Evolutionary conservation across 2,888 invertebrate genomes (phyloP), one percentile per base, ranked within the genome.

Genomic region (Mythimna lalbum): DNA sequence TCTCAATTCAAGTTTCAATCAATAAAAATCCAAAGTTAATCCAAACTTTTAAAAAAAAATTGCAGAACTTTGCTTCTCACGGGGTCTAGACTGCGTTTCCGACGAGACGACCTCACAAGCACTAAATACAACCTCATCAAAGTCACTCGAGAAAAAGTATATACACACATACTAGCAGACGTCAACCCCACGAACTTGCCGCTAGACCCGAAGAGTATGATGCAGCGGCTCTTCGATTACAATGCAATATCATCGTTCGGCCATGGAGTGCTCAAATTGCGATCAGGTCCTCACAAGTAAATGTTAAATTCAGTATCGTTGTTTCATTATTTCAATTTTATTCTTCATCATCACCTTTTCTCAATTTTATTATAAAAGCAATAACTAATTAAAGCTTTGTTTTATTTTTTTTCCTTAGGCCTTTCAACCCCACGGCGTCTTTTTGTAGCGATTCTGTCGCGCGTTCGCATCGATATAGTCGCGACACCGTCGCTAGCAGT

Each of bases 121-220:
- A 82, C 82, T 10, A 79, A 47, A 7, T 79, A 79, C 56, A 69
- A 79, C 4, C 43, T 79, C 23, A 4, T 79, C 10, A 73, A 55
- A 0, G 53, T 79, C 10, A 69, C 68, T 17, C 23, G 63, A 33
- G 43, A 69, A 36, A 69, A 57, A 4, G 19, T 82, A 7, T 79
- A 50, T 5, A 79, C 79, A 2, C 56, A 78, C 36, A 61, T 79
- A 31, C 14, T 82, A 14, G 73, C 79, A 0, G 74, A 82, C 7
- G 82, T 82, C 0, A 82, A 82, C 43, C 82, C 82, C 1, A 52
- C 3, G 10, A 81, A 64, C 12, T 17, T 82, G 9, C 67, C 50
- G 7, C 10, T 66, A 1, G 72, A 78, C 66, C 14, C 63, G 1
- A 80, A 76, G 9, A 63, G 57, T 33, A 6, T 81, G 4, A 61